Evolutionary conservation across 2,888 invertebrate species (phyloP).

Genomic region (Tipula lateralis): DNA sequence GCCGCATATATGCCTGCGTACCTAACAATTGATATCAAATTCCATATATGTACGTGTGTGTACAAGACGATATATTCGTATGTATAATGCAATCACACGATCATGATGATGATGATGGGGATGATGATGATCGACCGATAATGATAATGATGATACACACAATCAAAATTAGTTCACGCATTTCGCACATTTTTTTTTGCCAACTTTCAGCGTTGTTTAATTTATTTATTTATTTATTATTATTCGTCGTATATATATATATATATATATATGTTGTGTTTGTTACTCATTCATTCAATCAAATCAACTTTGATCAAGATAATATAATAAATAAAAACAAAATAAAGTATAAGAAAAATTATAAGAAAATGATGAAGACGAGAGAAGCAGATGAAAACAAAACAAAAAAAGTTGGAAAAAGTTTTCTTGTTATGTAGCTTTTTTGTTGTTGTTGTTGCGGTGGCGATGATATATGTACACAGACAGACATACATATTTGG

Average conservation of each 20-base stretch:
- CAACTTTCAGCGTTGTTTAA: background rate
- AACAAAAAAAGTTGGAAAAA: background rate
- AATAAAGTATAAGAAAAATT: background rate
- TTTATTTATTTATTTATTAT: constrained; percentile 24
- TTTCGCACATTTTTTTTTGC: background rate
- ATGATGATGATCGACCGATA: background rate
- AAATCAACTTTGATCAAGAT: background rate
- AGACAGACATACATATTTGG: background rate
- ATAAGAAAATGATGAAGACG: constrained; percentile 11
- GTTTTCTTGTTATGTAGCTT: constrained; percentile 24
- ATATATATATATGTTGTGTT: background rate
- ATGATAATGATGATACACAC: constrained; percentile 19
- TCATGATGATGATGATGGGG: background rate
- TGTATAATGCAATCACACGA: background rate
- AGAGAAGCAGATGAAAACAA: background rate
- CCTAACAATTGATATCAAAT: background rate
- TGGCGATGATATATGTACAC: background rate
- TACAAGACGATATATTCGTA: background rate
- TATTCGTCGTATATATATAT: background rate
- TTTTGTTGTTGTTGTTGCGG: background rate
- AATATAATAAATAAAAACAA: background rate
- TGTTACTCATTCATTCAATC: constrained; percentile 16
- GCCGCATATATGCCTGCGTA: too few relatives aligned
- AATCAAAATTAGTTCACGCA: constrained; percentile 19
- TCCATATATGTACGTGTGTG: background rate